Base-by-base conservation (phyloP, 2,888 invertebrate species). In the Orthosia incerta region DNA sequence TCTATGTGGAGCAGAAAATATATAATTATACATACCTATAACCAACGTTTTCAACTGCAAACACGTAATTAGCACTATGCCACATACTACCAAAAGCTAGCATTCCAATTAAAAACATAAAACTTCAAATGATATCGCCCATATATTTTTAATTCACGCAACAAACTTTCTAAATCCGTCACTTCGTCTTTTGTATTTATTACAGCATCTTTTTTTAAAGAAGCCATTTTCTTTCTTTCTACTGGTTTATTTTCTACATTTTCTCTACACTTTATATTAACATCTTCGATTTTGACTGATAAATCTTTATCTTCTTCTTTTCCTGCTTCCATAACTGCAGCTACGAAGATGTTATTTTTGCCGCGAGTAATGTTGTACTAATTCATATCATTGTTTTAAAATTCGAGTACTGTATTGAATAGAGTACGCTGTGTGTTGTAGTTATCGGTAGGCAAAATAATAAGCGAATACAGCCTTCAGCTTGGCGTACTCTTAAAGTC, bases 61-160 rank as follows among this genome's bases (percentile, higher is more conserved):
- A 87, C 59, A 87, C 70, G 57, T 84, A 87, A 74, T 88, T 85
- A 15, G 76, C 70, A 51, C 82, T 62, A 12, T 87, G 79, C 68
- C 77, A 79, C 15, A 63, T 59, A 61, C 74, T 81, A 11, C 70
- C 20, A 4, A 81, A 57, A 45, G 79, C 55, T 11, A 83, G 16
- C 15, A 87, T 56, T 51, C 80, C 78, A n/a, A 85, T 50, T 16
- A 87, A 67, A 0, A 76, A 12, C 55, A 87, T 74, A 12, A n/a
- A 78, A 81, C 46, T 78, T 76, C 48, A 85, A 18, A 66, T 87
- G 88, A 74, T 87, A 85, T 18, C 69, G 62, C 53, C 88, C 88
- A 56, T 61, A 82, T 55, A 85, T 68, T 53, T 85, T 87, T 2
- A 88, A 80, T 45, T 83, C 76, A 70, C 50, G n/a, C 11, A 87